These are phyloP conservation scores for Zele albiditarsus DNA, from an alignment of 2,888 invertebrate genomes.

Conservation along the genomic window DNA sequence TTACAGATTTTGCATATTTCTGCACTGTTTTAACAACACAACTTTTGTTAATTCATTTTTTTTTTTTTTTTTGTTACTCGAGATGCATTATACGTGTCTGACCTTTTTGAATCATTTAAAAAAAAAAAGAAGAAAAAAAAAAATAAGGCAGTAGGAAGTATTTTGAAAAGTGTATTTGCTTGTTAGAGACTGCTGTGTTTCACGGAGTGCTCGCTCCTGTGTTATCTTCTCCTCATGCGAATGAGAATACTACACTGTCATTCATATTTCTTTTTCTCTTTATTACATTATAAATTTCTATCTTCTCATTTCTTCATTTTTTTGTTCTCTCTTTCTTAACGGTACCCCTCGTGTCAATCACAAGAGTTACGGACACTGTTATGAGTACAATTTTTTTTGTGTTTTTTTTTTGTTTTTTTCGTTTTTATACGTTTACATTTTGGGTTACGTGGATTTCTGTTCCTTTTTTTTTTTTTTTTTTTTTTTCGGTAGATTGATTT, in stretches of 20 bases:
- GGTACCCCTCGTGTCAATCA: not conserved
- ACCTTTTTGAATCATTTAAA: not conserved
- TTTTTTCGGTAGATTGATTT: constrained; percentile 22
- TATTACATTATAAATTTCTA: constrained; percentile 42
- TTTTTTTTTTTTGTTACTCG: constrained; percentile 21
- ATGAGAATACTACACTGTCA: constrained; percentile 20
- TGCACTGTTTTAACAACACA: constrained; percentile 2
- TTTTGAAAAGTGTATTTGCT: constrained; percentile 27
- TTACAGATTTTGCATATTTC: constrained; percentile 7
- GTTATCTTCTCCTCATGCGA: constrained; percentile 32
- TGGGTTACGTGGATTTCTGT: constrained; percentile 28
- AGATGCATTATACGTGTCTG: constrained; percentile 3
- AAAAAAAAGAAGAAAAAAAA: not conserved
- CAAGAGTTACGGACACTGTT: constrained; percentile 13
- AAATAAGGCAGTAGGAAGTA: not conserved
- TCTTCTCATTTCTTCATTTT: constrained; percentile 39
- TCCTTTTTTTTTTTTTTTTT: constrained; percentile 18
- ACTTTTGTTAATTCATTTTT: constrained; percentile 28
- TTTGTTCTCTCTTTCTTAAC: constrained; percentile 35
- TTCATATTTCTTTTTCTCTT: constrained; percentile 44
- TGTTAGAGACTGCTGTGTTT: constrained; percentile 42
- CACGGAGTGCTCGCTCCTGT: constrained; percentile 32
- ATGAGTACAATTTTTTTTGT: constrained; percentile 25
- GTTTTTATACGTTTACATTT: constrained; percentile 29
- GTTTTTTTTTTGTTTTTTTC: constrained; percentile 30